A percentile compares a stretch with the other conserved stretches of the same genome.
These are phyloP conservation scores for Macropus fuliginosus DNA, from an alignment of 2,797 vertebrate genomes.

Conservation along the genomic window DNA sequence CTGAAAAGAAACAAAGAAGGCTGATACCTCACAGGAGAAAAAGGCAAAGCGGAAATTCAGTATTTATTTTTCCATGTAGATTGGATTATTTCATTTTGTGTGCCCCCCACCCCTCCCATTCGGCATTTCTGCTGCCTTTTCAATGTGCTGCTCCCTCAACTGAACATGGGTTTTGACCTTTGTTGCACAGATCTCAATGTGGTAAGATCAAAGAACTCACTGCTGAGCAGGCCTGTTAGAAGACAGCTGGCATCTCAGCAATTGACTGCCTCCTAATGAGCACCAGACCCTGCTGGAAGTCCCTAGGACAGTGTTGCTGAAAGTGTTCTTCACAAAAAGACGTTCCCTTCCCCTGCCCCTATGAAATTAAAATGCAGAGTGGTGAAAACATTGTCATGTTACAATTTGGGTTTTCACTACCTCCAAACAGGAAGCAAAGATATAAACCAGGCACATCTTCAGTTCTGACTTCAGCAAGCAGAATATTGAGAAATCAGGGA, in stretches of 20 bases:
- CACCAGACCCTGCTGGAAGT: neutral
- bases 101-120: fast-evolving
- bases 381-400: neutral
- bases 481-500: neutral
- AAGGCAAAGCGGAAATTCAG: neutral
- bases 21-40: neutral
- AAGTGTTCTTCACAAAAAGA: too few species aligned
- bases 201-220: neutral
- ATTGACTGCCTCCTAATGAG: neutral
- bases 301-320: neutral
- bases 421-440: neutral
- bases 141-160: neutral
- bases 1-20: neutral
- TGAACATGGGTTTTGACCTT: neutral
- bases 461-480: fast-evolving
- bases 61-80: fast-evolving
- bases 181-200: neutral
- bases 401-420: neutral
- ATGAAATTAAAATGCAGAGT: neutral
- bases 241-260: neutral
- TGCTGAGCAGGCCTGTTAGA: neutral
- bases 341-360: neutral
- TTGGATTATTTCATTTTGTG: neutral
- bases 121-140: fast-evolving
- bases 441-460: fast-evolving